Percentiles rank a stretch among this genome's conserved stretches.
phyloP scores from a whole-genome alignment of 2,888 invertebrate genomes.

The Diaphora mendica region DNA sequence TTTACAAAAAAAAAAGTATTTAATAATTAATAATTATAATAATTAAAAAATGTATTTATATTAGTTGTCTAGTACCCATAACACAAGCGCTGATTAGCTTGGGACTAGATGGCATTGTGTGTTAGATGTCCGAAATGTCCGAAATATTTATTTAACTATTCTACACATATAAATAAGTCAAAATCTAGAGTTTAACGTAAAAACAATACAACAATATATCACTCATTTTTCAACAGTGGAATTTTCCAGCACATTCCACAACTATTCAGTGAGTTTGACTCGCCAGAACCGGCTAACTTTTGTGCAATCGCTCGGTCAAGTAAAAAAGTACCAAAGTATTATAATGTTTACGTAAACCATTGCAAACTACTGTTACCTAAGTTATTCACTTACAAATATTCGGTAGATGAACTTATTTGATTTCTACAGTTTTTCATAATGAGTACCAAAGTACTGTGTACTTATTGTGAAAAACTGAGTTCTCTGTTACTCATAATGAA shows the following conservation, averaged over 20 bases:
- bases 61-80: too few relatives aligned
- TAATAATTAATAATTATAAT: too few relatives aligned
- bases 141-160: too few relatives aligned
- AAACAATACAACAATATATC: background rate
- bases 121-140: too few relatives aligned
- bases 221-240: background rate
- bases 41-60: too few relatives aligned
- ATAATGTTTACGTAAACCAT: conserved; percentile 46
- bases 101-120: too few relatives aligned
- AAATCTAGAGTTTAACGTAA: background rate
- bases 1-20: too few relatives aligned
- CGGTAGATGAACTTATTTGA: conserved; percentile 9
- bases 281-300: background rate
- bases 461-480: background rate
- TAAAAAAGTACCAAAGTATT: conserved; percentile 33
- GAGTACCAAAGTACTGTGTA: conserved; percentile 1
- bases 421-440: background rate
- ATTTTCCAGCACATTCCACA: conserved; percentile 10
- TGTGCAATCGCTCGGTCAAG: conserved; percentile 25
- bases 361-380: conserved; percentile 38
- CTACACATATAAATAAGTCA: background rate
- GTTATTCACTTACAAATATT: conserved; percentile 21
- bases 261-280: background rate
- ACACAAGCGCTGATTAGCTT: too few relatives aligned
- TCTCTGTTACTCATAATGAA: background rate